A percentile compares a stretch with the other conserved stretches of the same genome.
phyloP scores from a whole-genome alignment of 2,113 vertebrate species.

The Crotalus tigris region DNA sequence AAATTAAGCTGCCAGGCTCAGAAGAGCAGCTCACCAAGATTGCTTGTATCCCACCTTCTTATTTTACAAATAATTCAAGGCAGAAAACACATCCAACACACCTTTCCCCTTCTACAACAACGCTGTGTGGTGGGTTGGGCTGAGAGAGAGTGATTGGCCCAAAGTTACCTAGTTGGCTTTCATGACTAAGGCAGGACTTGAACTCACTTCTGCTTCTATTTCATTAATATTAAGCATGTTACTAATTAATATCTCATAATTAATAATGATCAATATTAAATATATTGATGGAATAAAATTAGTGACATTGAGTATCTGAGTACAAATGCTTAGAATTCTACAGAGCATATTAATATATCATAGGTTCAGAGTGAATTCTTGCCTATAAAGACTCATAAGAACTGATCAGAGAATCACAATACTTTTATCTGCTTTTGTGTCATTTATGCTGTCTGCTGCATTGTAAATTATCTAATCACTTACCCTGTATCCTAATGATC shows the following conservation, averaged over 20 bases:
- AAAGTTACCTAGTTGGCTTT: not conserved
- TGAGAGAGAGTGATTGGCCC: not conserved
- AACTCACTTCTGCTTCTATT: not conserved
- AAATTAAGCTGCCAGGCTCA: constrained; percentile 83
- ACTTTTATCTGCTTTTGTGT: not conserved
- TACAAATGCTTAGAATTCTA: not conserved
- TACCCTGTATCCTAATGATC: not conserved
- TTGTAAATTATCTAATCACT: not conserved
- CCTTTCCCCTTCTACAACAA: not conserved
- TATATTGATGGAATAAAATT: not conserved
- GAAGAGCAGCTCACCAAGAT: constrained; percentile 76
- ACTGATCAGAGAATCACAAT: not conserved
- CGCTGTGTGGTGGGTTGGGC: not conserved
- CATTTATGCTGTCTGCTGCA: not conserved
- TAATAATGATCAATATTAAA: not conserved
- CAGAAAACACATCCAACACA: not conserved
- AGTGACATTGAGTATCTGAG: not conserved
- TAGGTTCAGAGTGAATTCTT: not conserved
- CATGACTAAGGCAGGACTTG: not conserved
- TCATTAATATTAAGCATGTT: not conserved
- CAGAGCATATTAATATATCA: not conserved
- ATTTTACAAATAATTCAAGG: not conserved
- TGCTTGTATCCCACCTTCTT: not conserved
- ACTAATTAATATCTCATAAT: not conserved
- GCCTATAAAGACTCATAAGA: not conserved